Conservation (phyloP, 1,140 invertebrate species). For the Drosophila athabasca region DNA sequence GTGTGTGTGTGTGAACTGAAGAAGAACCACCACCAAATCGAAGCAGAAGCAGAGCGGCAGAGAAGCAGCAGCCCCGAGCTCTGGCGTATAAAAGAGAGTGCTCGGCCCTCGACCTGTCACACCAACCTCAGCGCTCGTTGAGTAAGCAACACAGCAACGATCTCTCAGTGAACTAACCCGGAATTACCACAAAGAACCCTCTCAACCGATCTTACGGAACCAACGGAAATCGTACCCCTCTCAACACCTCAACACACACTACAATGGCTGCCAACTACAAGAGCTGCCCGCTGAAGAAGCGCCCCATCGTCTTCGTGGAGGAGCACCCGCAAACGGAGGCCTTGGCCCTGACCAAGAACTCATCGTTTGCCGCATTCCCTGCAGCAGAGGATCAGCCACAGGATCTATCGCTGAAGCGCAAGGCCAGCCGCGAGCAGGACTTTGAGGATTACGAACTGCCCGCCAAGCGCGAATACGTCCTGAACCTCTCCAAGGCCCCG, state of each 20-base stretch:
- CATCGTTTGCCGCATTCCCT: constrained; percentile 29
- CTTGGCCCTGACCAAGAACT: constrained; percentile 69
- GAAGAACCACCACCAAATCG: constrained; percentile 77
- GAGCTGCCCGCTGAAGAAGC: constrained; percentile 94
- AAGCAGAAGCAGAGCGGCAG: constrained; percentile 20
- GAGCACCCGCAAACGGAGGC: constrained; percentile 75
- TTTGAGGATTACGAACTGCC: constrained; percentile 64
- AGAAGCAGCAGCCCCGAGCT: constrained; percentile 33
- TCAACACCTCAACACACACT: constrained; percentile 8
- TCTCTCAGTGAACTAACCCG: too few relatives aligned
- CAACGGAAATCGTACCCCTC: constrained; percentile 17
- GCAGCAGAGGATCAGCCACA: constrained; percentile 85
- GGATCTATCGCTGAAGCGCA: constrained; percentile 85
- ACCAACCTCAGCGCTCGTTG: constrained; percentile 77
- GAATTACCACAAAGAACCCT: too few relatives aligned
- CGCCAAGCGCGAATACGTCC: constrained; percentile 71
- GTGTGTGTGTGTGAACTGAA: constrained; percentile 43
- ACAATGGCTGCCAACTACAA: constrained; percentile 88
- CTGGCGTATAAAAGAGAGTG: constrained; percentile 75
- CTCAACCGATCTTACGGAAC: constrained; percentile 7
- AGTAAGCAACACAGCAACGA: constrained; percentile 57
- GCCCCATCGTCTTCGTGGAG: constrained; percentile 88
- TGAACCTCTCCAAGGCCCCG: constrained; percentile 77
- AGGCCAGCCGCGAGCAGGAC: constrained; percentile 41
- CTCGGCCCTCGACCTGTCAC: constrained; percentile 77